phyloP scores from a whole-genome alignment of 1,140 invertebrate species.

The Druon quercuslanigerum region DNA sequence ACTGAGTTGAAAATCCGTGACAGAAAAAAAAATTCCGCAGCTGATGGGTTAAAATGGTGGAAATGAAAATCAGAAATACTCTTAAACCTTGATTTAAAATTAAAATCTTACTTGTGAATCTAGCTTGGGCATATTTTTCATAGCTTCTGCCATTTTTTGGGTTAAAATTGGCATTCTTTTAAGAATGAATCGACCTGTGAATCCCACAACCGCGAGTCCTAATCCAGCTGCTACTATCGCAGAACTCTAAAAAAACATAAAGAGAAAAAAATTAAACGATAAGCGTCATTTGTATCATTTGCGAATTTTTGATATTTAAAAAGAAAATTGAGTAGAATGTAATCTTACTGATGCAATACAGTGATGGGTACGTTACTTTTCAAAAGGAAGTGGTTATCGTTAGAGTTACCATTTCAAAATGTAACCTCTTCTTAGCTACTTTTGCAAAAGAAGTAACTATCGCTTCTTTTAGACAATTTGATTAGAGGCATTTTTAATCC shows the following conservation, averaged over 20 bases:
- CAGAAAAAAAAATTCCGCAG: too few relatives aligned
- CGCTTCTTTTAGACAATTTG: too few relatives aligned
- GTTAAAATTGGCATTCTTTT: conserved; percentile 85
- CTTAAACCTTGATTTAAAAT: not conserved
- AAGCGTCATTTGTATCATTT: not conserved
- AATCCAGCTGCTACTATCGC: conserved; percentile 87
- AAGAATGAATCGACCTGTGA: conserved; percentile 87
- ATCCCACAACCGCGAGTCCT: conserved; percentile 90
- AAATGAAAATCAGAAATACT: too few relatives aligned
- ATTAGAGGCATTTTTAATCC: too few relatives aligned
- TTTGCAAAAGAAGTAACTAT: too few relatives aligned
- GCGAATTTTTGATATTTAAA: not conserved
- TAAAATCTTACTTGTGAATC: conserved; percentile 78
- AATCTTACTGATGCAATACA: not conserved
- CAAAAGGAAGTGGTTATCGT: not conserved
- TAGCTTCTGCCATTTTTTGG: conserved; percentile 84
- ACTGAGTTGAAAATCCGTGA: too few relatives aligned
- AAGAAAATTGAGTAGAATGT: not conserved
- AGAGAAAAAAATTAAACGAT: conserved; percentile 1
- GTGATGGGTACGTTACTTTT: not conserved
- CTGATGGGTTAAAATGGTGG: too few relatives aligned
- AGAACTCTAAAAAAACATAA: conserved; percentile 77
- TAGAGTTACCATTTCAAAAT: too few relatives aligned
- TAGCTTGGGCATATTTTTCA: conserved; percentile 87
- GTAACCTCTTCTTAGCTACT: too few relatives aligned